A percentile compares a stretch with the other conserved stretches of the same genome.
These are phyloP conservation scores for Rynchops niger DNA, from an alignment of 2,113 vertebrate genomes.

Conservation along the genomic window DNA sequence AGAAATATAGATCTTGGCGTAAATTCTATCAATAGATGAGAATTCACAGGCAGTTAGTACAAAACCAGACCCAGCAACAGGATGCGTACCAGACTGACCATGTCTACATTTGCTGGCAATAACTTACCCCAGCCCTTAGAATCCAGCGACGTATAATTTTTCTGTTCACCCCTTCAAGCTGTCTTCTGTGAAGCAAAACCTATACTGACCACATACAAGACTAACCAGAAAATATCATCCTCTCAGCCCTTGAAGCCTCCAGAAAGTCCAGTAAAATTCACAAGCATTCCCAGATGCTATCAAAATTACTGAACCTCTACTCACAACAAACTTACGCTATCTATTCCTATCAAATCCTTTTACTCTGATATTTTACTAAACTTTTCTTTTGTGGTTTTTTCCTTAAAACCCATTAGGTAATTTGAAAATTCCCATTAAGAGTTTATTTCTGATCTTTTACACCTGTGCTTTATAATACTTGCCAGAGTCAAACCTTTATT, in stretches of 20 bases:
- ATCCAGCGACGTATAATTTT: background rate
- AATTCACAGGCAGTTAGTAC: background rate
- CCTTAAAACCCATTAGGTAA: background rate
- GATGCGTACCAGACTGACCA: slow-evolving; percentile 6
- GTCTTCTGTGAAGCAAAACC: background rate
- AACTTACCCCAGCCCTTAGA: background rate
- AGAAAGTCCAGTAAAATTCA: background rate
- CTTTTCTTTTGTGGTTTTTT: background rate
- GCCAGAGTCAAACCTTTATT: background rate
- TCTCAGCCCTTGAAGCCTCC: background rate
- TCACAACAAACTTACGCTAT: background rate
- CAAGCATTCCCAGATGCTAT: background rate
- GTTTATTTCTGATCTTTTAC: background rate
- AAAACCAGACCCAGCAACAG: slow-evolving; percentile 1
- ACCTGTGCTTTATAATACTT: background rate
- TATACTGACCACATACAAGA: background rate
- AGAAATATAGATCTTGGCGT: background rate
- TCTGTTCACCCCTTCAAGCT: background rate
- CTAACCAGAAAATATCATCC: background rate
- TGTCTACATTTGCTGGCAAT: background rate
- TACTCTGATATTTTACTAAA: background rate
- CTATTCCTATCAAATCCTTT: background rate
- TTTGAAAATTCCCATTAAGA: background rate
- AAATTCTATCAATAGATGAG: background rate
- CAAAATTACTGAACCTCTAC: background rate